Evolutionary conservation across 30 jellyfish, hydroid and myxozoan genomes (phyloP).

Genomic region (Pelagia noctiluca): DNA sequence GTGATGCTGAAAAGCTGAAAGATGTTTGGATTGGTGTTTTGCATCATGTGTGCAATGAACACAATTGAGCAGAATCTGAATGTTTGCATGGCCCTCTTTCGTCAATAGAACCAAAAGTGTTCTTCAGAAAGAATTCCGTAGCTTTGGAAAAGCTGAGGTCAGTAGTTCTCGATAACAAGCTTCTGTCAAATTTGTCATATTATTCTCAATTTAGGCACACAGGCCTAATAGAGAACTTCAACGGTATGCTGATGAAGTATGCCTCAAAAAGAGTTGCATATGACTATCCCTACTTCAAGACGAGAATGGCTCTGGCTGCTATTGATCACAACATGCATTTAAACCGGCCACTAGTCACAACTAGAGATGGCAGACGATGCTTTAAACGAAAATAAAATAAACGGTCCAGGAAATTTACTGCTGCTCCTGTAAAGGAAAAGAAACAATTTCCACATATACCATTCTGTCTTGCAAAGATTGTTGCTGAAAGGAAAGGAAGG

Average conservation of each 20-base stretch:
- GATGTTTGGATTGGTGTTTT: no score
- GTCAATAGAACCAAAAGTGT: no score
- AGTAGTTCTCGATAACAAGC: constrained; percentile 7
- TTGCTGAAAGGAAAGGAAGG: constrained; percentile 21
- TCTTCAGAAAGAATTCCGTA: no score
- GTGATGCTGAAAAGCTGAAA: no score
- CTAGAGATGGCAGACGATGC: constrained; percentile 6
- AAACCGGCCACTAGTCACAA: not conserved
- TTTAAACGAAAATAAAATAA: not conserved
- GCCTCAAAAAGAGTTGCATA: constrained; percentile 28
- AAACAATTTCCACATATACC: constrained; percentile 3
- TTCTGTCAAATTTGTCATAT: no score
- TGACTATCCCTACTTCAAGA: constrained; percentile 6
- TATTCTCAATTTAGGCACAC: no score
- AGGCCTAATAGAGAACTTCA: no score
- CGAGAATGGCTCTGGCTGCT: constrained; percentile 30
- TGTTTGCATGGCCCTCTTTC: no score
- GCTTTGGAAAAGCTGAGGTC: constrained; percentile 8
- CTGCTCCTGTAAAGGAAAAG: constrained; percentile 25
- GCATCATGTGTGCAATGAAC: no score
- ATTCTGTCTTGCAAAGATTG: constrained; percentile 11
- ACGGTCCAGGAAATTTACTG: constrained; percentile 10
- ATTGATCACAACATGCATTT: constrained; percentile 23
- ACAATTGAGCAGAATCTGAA: no score
- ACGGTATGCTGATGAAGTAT: constrained; percentile 33